Conservation (phyloP, 2,113 vertebrate species). For the Alosa alosa region DNA sequence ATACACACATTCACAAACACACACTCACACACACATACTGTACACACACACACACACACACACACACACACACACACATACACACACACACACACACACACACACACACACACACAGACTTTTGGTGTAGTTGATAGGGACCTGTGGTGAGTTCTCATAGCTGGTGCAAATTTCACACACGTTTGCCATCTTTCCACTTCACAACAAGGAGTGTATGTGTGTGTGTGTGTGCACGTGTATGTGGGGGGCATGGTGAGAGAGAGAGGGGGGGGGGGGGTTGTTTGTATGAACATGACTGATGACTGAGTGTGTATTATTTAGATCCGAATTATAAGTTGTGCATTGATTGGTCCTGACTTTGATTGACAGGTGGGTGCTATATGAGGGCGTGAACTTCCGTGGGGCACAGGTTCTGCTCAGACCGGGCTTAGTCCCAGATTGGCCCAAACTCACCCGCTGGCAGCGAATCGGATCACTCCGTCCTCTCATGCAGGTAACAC, state of each 20-base stretch:
- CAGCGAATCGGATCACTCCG: conserved; percentile 85
- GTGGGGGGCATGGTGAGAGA: background rate
- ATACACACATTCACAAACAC: too few species aligned
- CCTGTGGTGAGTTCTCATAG: too few species aligned
- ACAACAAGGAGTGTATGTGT: background rate
- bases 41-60: background rate
- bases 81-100: background rate
- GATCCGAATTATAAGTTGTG: background rate
- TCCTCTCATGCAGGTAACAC: conserved; percentile 82
- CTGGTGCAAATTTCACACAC: too few species aligned
- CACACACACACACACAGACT: conserved; percentile 3
- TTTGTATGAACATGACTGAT: background rate
- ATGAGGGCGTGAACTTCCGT: conserved; percentile 83
- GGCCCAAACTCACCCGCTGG: conserved; percentile 75
- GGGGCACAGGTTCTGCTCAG: conserved; percentile 83
- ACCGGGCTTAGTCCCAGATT: conserved; percentile 79
- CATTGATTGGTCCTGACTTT: background rate
- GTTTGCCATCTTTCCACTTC: too few species aligned
- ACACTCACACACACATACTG: background rate
- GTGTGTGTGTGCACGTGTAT: background rate
- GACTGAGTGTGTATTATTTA: conserved; percentile 21
- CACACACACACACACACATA: conserved; percentile 14
- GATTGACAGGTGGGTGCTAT: conserved; percentile 82
- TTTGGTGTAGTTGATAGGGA: too few species aligned
- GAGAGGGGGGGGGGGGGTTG: too few species aligned